phyloP scores from a whole-genome alignment of 2,888 invertebrate species.

The Asteroscopus sphinx region DNA sequence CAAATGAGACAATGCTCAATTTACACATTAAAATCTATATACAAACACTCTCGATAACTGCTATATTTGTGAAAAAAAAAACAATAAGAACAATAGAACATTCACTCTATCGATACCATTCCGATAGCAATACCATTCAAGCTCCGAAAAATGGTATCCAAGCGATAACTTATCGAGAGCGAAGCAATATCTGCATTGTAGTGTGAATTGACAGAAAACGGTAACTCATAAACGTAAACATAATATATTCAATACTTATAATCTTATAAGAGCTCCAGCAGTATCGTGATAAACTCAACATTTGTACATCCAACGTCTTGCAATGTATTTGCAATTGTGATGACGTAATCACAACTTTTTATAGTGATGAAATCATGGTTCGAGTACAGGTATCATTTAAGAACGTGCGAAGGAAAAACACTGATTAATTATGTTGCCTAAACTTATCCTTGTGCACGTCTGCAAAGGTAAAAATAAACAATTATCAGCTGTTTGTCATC shows the following conservation, averaged over 20 bases:
- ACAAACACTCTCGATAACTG: background rate
- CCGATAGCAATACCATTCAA: slow-evolving; percentile 14
- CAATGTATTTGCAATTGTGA: slow-evolving; percentile 37
- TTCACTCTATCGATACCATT: slow-evolving; percentile 23
- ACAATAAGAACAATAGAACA: slow-evolving; percentile 34
- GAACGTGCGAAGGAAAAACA: slow-evolving; percentile 7
- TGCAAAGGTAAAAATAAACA: background rate
- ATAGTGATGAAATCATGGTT: slow-evolving; percentile 37
- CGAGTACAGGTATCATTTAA: slow-evolving; percentile 8
- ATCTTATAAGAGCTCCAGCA: slow-evolving; percentile 10
- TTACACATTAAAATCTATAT: no score
- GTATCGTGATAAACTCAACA: slow-evolving; percentile 14
- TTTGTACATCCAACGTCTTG: slow-evolving; percentile 22
- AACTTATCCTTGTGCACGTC: slow-evolving; percentile 1
- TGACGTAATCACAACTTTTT: slow-evolving; percentile 37
- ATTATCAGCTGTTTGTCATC: slow-evolving; percentile 13
- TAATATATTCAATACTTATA: slow-evolving; percentile 13
- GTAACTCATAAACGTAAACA: slow-evolving; percentile 8
- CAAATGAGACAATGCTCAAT: background rate
- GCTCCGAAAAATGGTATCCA: slow-evolving; percentile 27
- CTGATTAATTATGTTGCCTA: slow-evolving; percentile 13
- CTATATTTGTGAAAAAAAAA: background rate
- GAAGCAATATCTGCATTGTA: slow-evolving; percentile 16
- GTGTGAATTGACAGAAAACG: slow-evolving; percentile 23
- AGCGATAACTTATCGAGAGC: slow-evolving; percentile 40